Percentiles rank a stretch among this genome's conserved stretches.
Conservation (phyloP, 2,888 invertebrate genomes). For the Spisula solida region DNA sequence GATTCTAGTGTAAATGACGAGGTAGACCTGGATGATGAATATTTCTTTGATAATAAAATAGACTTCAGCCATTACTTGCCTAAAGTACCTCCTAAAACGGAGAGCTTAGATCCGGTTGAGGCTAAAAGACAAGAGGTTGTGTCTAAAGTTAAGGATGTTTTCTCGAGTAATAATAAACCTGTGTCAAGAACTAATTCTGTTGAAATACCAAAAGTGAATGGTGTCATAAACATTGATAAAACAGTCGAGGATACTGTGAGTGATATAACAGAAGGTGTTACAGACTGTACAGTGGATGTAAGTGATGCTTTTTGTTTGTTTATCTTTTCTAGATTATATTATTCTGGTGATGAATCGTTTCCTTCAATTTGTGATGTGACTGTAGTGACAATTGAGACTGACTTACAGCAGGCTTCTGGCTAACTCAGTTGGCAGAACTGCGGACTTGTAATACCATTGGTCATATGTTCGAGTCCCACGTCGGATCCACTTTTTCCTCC, state of each 20-base stretch:
- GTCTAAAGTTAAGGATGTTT: conserved; percentile 31
- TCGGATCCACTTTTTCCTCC: too few relatives aligned
- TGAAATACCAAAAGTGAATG: conserved; percentile 39
- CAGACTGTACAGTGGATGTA: conserved; percentile 32
- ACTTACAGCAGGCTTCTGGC: too few relatives aligned
- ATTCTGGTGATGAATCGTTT: background rate
- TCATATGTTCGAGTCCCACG: too few relatives aligned
- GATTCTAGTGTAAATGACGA: conserved; percentile 39
- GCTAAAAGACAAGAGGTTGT: background rate
- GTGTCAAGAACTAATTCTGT: conserved; percentile 16
- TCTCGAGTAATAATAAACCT: background rate
- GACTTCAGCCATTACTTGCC: conserved; percentile 60
- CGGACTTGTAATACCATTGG: too few relatives aligned
- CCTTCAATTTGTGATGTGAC: background rate
- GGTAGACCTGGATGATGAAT: conserved; percentile 65
- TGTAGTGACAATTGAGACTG: too few relatives aligned
- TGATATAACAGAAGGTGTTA: background rate
- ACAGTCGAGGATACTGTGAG: background rate
- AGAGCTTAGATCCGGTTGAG: background rate
- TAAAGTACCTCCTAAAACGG: conserved; percentile 37
- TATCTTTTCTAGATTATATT: background rate
- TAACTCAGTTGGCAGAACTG: too few relatives aligned
- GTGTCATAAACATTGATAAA: background rate
- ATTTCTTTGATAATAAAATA: conserved; percentile 67
- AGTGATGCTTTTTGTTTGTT: background rate